Base-by-base conservation (phyloP, 2,797 vertebrate species). In the Podarcis lilfordi region DNA sequence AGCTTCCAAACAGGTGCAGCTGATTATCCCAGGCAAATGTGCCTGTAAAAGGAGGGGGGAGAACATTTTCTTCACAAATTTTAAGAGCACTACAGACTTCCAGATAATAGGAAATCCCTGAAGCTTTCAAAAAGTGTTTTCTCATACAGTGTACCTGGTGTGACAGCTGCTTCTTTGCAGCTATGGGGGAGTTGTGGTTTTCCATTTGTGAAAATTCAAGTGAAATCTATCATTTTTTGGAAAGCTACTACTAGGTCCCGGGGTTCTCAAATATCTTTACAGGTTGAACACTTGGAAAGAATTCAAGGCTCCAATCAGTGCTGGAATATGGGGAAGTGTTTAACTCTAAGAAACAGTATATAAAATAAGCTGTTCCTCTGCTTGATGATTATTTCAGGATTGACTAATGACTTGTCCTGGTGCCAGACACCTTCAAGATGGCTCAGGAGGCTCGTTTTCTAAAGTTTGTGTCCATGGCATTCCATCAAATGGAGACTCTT, bases 201-300 rank as follows among this genome's bases (percentile, higher is more conserved):
- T 95, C 93, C 94, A 95, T 95, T 96, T 97, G 94, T 95, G 95
- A 96, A 96, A 94, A 94, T 95, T 94, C 92, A 95, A 95, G 89
- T 93, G 90, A 96, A 96, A 94, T 96, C 91, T 96, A 95, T 95
- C 94, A 95, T 95, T 96, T 95, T 95, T 95, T 92, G 95, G 91
- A 89, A 95, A 94, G 89, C 92, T 88, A 82, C 69, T 85, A 95
- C 69, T 85, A 95, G 95, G 93, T 94, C 92, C 90, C 93, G 91
- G 91, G 94, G 84, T 96, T 96, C 95, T 96, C 95, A 96, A 95
- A 96, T 95, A 95, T 95, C 95, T 96, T 97, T 96, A 96, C 93
- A 96, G 94, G 94, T 96, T 96, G 93, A 96, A 94, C 91, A 94
- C 94, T 95, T 96, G 95, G 95, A 96, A 95, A 94, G 43, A 81